Percentiles rank a stretch among this genome's conserved stretches.
phyloP scores from a whole-genome alignment of 2,888 invertebrate species.

The Drosophila pseudotalamancana region DNA sequence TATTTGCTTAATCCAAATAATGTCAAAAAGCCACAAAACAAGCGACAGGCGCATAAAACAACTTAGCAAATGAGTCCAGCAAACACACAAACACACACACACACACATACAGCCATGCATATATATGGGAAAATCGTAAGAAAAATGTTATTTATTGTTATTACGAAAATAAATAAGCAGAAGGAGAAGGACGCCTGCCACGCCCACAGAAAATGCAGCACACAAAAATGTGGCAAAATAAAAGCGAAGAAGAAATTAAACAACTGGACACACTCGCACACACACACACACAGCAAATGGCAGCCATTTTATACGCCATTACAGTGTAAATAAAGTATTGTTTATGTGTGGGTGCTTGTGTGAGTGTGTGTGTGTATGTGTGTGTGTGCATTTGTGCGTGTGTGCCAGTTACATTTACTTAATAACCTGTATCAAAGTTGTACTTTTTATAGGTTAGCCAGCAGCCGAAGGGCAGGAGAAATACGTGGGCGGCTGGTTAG shows the following conservation, averaged over 20 bases:
- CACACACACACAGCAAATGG: slow-evolving; percentile 28
- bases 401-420: slow-evolving; percentile 69
- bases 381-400: slow-evolving; percentile 6
- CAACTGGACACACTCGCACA: slow-evolving; percentile 64
- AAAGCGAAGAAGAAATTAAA: slow-evolving; percentile 75
- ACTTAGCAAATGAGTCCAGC: slow-evolving; percentile 69
- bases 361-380: slow-evolving; percentile 1
- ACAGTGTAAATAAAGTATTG: slow-evolving; percentile 77
- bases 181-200: slow-evolving; percentile 42
- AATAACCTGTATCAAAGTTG: slow-evolving; percentile 66
- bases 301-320: slow-evolving; percentile 77
- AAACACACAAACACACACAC: slow-evolving; percentile 30
- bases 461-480: no score
- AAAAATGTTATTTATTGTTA: slow-evolving; percentile 79
- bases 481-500: no score
- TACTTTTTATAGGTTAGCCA: slow-evolving; percentile 59
- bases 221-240: slow-evolving; percentile 68
- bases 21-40: slow-evolving; percentile 79
- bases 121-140: slow-evolving; percentile 50
- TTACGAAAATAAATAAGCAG: slow-evolving; percentile 78
- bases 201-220: slow-evolving; percentile 50
- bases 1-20: slow-evolving; percentile 78
- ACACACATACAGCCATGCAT: slow-evolving; percentile 6
- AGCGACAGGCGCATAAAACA: slow-evolving; percentile 78
- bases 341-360: slow-evolving; percentile 48